Evolutionary conservation across 2,113 vertebrate genomes (phyloP).

Genomic region (Coracopsis vasa): DNA sequence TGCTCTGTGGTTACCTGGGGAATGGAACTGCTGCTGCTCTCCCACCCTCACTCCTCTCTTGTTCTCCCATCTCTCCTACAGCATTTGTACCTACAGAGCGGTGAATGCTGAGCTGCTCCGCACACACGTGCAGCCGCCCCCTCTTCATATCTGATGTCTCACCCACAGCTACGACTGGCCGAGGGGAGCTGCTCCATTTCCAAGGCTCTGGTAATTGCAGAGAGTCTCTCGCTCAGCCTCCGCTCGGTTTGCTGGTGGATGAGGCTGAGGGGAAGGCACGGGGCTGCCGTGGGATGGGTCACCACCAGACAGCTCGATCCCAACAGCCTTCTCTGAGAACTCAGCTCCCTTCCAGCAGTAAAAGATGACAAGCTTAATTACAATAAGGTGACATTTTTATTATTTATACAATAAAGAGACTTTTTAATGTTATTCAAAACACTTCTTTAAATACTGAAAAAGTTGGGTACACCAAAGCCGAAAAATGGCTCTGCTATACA

Average conservation of each 20-base stretch:
- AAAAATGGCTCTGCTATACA: conserved; percentile 95
- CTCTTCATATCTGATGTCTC: accelerated
- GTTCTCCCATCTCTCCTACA: accelerated
- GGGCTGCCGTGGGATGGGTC: neutral
- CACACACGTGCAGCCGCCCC: accelerated
- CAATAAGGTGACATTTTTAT: conserved; percentile 98
- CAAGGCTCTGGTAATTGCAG: neutral
- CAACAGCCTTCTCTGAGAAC: neutral
- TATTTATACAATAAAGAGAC: conserved; percentile 98
- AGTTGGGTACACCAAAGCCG: conserved; percentile 93
- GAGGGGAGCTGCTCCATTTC: neutral
- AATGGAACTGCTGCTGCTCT: neutral
- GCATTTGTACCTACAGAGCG: neutral
- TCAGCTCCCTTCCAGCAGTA: neutral
- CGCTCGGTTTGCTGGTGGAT: accelerated
- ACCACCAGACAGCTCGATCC: neutral
- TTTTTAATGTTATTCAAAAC: conserved; percentile 99
- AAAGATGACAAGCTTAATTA: conserved; percentile 64
- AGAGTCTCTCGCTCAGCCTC: accelerated
- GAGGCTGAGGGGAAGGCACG: neutral
- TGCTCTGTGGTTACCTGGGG: accelerated
- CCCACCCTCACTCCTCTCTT: accelerated
- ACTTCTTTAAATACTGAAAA: conserved; percentile 99
- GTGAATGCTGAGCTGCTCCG: accelerated
- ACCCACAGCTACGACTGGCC: neutral